Percentiles rank a stretch among this genome's conserved stretches.
Evolutionary conservation across 2,888 invertebrate genomes (phyloP).

Genomic region (Crocallis elinguaria): DNA sequence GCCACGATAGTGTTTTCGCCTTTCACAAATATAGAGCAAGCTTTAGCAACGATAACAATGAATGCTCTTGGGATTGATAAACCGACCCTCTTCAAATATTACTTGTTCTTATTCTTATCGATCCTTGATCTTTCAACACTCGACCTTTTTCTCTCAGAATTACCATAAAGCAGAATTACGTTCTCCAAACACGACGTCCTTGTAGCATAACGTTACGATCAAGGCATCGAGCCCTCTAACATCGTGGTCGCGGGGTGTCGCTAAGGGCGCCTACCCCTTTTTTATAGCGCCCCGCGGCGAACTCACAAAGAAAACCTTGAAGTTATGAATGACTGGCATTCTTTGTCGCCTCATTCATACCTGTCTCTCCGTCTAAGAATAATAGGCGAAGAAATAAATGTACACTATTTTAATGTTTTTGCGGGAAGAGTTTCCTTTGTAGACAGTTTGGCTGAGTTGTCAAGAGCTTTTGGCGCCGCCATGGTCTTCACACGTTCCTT

Average conservation of each 20-base stretch:
- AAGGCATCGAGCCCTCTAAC: background rate
- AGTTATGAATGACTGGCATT: constrained; percentile 41
- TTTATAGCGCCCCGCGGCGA: constrained; percentile 33
- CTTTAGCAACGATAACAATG: too few species aligned
- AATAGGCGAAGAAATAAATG: constrained; percentile 9
- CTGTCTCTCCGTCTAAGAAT: constrained; percentile 26
- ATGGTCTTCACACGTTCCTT: too few species aligned
- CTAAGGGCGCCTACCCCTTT: constrained; percentile 46
- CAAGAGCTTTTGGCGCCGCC: constrained; percentile 22
- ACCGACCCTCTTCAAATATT: too few species aligned
- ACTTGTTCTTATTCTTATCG: background rate
- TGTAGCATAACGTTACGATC: background rate
- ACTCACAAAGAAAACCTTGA: constrained; percentile 41
- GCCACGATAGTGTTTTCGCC: too few species aligned
- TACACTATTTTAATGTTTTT: constrained; percentile 4
- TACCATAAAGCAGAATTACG: background rate
- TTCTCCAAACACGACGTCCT: constrained; percentile 4
- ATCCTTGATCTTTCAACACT: background rate
- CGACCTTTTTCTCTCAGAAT: background rate
- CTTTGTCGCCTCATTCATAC: constrained; percentile 41
- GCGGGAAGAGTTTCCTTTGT: constrained; percentile 1
- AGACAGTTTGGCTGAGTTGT: constrained; percentile 6
- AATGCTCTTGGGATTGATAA: too few species aligned
- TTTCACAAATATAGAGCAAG: too few species aligned
- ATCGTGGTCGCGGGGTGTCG: constrained; percentile 25